Percentiles rank a stretch among this genome's conserved stretches.
These are phyloP conservation scores for Leucophenga montana DNA, from an alignment of 2,888 invertebrate species.

Conservation along the genomic window DNA sequence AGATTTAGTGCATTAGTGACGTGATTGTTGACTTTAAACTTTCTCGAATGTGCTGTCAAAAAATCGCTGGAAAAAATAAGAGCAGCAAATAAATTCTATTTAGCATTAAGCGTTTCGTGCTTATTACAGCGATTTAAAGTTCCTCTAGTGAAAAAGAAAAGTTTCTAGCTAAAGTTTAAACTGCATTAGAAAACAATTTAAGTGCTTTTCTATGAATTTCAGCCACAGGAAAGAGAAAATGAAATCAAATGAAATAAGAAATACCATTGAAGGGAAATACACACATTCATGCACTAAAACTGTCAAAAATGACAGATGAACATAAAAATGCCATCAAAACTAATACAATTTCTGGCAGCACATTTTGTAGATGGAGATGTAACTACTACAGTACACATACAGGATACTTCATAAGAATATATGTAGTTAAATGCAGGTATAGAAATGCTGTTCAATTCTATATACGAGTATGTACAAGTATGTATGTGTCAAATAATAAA, in stretches of 20 bases:
- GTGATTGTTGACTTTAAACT: no score
- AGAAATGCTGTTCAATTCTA: no score
- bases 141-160: not conserved
- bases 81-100: constrained; percentile 10
- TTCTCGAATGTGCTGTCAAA: no score
- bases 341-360: constrained; percentile 29
- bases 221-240: not conserved
- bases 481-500: no score
- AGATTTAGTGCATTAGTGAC: no score
- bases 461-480: no score
- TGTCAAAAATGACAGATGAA: constrained; percentile 33
- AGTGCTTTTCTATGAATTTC: not conserved
- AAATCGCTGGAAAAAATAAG: no score
- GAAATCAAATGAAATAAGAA: not conserved
- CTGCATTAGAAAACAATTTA: constrained; percentile 12
- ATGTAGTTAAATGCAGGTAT: not conserved
- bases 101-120: not conserved
- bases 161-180: not conserved
- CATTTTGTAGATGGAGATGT: not conserved
- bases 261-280: constrained; percentile 6
- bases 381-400: constrained; percentile 18
- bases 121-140: constrained; percentile 11
- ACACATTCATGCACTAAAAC: not conserved
- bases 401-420: not conserved
- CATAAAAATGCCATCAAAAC: constrained; percentile 34